phyloP scores from a whole-genome alignment of 2,113 vertebrate species.

The Blennius ocellaris region DNA sequence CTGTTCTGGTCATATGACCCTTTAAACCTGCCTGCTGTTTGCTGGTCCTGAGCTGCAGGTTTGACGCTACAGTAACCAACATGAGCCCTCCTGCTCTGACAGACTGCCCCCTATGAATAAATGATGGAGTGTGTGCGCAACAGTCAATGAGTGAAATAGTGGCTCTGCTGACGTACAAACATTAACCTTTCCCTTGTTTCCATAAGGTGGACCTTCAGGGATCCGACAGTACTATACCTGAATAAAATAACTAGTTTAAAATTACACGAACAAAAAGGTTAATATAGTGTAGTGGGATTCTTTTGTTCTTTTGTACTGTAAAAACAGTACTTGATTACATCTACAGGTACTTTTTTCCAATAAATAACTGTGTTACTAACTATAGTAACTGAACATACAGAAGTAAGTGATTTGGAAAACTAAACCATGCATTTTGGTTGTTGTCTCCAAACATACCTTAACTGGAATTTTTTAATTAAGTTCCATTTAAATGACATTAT shows the following conservation, averaged over 20 bases:
- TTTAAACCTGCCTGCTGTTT: conserved; percentile 26
- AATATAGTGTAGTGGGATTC: too few species aligned
- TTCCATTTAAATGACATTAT: too few species aligned
- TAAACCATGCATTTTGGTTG: too few species aligned
- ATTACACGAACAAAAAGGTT: too few species aligned
- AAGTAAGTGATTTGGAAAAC: too few species aligned
- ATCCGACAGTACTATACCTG: conserved; percentile 2
- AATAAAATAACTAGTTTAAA: conserved; percentile 3
- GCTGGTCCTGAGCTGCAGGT: conserved; percentile 52
- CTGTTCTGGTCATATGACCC: conserved; percentile 39
- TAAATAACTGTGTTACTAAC: too few species aligned
- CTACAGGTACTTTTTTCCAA: too few species aligned
- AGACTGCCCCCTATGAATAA: conserved; percentile 75
- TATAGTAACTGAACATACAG: too few species aligned
- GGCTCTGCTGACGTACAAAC: conserved; percentile 10
- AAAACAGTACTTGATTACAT: too few species aligned
- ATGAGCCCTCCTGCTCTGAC: conserved; percentile 56
- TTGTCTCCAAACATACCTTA: too few species aligned
- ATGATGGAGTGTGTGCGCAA: conserved; percentile 53
- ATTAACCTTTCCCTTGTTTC: conserved; percentile 15
- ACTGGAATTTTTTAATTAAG: too few species aligned
- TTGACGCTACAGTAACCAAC: conserved; percentile 48
- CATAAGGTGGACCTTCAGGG: conserved; percentile 10
- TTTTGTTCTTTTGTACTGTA: too few species aligned
- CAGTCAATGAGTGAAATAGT: conserved; percentile 44